These are phyloP conservation scores for Paracyclopina nana DNA, from an alignment of 1,140 invertebrate species.

Conservation along the genomic window DNA sequence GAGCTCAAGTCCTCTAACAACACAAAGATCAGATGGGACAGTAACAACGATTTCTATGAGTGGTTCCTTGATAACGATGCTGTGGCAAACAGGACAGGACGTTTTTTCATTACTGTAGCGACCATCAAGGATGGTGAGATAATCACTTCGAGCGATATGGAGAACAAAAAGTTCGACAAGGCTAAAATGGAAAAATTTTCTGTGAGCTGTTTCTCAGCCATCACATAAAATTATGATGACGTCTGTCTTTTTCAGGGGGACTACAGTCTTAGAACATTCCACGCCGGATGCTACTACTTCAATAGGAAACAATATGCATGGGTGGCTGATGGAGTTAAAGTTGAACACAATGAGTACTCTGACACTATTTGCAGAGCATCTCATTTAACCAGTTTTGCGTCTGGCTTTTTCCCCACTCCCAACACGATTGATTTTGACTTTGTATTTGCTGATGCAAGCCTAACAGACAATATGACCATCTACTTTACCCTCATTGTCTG, in stretches of 20 bases:
- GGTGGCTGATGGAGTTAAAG: constrained; percentile 7
- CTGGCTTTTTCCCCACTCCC: constrained; percentile 31
- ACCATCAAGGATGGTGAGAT: too few relatives aligned
- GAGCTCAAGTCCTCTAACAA: too few relatives aligned
- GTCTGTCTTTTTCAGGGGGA: background rate
- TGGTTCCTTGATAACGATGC: too few relatives aligned
- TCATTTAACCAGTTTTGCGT: constrained; percentile 33
- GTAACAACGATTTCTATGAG: too few relatives aligned
- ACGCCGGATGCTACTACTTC: constrained; percentile 16
- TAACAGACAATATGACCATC: constrained; percentile 32
- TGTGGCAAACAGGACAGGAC: too few relatives aligned
- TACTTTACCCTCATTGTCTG: constrained; percentile 32
- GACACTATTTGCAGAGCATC: constrained; percentile 27
- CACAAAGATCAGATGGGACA: too few relatives aligned
- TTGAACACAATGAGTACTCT: background rate
- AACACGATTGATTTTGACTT: constrained; percentile 34
- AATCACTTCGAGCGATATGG: too few relatives aligned
- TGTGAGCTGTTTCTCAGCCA: too few relatives aligned
- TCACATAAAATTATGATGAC: constrained; percentile 2
- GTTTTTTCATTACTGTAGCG: too few relatives aligned
- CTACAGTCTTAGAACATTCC: constrained; percentile 10
- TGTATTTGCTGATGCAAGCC: constrained; percentile 31
- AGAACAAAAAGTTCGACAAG: too few relatives aligned
- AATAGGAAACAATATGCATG: background rate
- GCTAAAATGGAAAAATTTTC: too few relatives aligned